Evolutionary conservation across 2,113 vertebrate genomes (phyloP).

Genomic region (Tachycineta bicolor): DNA sequence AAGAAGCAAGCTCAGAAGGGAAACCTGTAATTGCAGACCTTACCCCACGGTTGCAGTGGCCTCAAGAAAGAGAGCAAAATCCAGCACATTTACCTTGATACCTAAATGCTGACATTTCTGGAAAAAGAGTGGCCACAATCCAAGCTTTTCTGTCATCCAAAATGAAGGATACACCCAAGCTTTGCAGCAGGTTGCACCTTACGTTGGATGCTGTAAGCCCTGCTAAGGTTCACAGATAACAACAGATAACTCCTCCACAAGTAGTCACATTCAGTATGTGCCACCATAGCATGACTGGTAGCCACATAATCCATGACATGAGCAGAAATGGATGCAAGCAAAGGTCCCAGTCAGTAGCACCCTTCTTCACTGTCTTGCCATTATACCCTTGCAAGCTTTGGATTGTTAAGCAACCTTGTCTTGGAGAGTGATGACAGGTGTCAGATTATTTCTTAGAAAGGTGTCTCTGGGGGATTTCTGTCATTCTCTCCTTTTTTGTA

Average conservation of each 20-base stretch:
- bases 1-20: background rate
- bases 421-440: background rate
- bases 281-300: fast-evolving
- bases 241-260: background rate
- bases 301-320: background rate
- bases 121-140: background rate
- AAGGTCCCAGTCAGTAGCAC: background rate
- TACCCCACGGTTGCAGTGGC: background rate
- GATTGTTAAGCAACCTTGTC: background rate
- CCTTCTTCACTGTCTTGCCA: background rate
- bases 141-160: background rate
- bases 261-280: background rate
- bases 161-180: background rate
- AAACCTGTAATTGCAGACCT: background rate
- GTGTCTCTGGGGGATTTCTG: background rate
- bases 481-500: conserved; percentile 16
- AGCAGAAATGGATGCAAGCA: background rate
- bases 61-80: background rate
- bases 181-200: background rate
- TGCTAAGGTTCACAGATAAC: background rate
- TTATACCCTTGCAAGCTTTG: background rate
- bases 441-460: conserved; percentile 28
- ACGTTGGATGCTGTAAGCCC: background rate
- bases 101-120: background rate
- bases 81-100: background rate